Evolutionary conservation across 2,797 vertebrate genomes (phyloP).

Genomic region (Channa striata): DNA sequence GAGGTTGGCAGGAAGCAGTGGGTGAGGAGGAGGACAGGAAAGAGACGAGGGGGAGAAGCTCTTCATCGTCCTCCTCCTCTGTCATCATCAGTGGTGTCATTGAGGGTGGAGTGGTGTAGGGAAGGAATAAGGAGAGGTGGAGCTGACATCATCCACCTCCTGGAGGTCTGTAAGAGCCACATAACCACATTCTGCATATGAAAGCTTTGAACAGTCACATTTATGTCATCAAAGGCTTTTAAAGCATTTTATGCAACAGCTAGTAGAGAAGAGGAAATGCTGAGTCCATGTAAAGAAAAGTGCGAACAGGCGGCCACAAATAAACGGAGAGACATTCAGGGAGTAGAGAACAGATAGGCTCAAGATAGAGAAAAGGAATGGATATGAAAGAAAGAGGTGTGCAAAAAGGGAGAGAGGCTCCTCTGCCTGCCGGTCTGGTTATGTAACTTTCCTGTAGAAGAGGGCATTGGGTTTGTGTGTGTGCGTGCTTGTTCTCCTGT

Average conservation of each 20-base stretch:
- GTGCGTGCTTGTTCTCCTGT: constrained; percentile 36
- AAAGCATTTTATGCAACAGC: constrained; percentile 22
- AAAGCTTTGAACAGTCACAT: constrained; percentile 22
- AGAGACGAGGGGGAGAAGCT: constrained; percentile 60
- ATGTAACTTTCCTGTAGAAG: constrained; percentile 42
- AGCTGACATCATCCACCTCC: constrained; percentile 83
- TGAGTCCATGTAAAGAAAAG: constrained; percentile 17
- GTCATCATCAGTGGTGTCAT: constrained; percentile 60
- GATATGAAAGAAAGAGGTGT: constrained; percentile 26
- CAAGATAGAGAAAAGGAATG: not conserved
- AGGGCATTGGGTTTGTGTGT: constrained; percentile 51
- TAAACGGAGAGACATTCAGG: not conserved
- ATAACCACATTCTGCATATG: constrained; percentile 23
- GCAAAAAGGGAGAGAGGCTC: constrained; percentile 24
- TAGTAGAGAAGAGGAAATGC: constrained; percentile 8
- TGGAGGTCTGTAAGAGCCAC: constrained; percentile 49
- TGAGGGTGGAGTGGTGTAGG: constrained; percentile 65
- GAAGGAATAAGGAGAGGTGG: constrained; percentile 70
- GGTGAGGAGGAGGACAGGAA: constrained; percentile 70
- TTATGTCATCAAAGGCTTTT: constrained; percentile 22
- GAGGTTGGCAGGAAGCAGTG: constrained; percentile 74
- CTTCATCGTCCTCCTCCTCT: constrained; percentile 62
- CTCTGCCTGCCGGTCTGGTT: constrained; percentile 43
- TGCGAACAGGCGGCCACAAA: not conserved
- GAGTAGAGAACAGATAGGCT: constrained; percentile 14